phyloP scores from a whole-genome alignment of 1,140 invertebrate species.

The Archegozetes longisetosus region DNA sequence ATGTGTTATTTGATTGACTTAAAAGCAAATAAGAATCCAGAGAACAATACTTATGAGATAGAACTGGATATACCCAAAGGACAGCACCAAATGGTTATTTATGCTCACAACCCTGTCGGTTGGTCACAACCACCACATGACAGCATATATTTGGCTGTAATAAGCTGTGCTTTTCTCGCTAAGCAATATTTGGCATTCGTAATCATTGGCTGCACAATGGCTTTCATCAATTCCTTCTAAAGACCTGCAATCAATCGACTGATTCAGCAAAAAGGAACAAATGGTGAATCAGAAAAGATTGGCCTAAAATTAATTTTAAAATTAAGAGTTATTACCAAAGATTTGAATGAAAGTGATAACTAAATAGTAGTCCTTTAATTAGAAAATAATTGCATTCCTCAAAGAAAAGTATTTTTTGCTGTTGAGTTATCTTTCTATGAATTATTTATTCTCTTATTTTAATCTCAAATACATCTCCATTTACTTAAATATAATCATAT shows the following conservation, averaged over 20 bases:
- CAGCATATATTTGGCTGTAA: not conserved
- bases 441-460: too few relatives aligned
- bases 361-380: too few relatives aligned
- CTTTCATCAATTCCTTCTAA: not conserved
- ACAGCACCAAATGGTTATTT: slow-evolving; percentile 10
- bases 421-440: too few relatives aligned
- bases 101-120: slow-evolving; percentile 16
- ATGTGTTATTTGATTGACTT: not conserved
- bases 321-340: too few relatives aligned
- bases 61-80: slow-evolving; percentile 7
- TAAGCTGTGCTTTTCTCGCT: not conserved
- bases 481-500: too few relatives aligned
- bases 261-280: too few relatives aligned
- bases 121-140: slow-evolving; percentile 12
- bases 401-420: too few relatives aligned
- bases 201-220: not conserved
- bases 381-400: too few relatives aligned
- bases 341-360: too few relatives aligned
- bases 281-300: too few relatives aligned
- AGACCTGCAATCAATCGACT: not conserved
- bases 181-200: not conserved
- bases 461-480: too few relatives aligned
- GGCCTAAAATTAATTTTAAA: too few relatives aligned
- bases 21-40: not conserved
- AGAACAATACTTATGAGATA: slow-evolving; percentile 11